Evolutionary conservation across 2,113 vertebrate genomes (phyloP).

Genomic region (Eulemur macaco): DNA sequence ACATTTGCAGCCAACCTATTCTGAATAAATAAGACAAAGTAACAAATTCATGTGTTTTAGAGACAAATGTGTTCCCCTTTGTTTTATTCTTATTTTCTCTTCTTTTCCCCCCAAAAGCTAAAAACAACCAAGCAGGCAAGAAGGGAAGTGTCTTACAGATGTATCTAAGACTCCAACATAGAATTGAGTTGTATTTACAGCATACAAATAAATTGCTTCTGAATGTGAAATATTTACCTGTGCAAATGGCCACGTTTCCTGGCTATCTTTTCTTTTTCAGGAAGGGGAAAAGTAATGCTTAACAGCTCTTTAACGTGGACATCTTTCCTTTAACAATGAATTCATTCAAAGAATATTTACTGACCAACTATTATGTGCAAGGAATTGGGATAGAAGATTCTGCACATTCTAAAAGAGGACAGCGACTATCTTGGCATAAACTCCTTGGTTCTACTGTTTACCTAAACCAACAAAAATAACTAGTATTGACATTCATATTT

Average conservation of each 20-base stretch:
- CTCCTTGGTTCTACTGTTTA: not conserved
- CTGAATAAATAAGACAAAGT: conserved; percentile 5
- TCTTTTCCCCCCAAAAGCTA: not conserved
- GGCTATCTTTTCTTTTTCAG: not conserved
- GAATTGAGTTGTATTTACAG: not conserved
- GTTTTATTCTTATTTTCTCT: not conserved
- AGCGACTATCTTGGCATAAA: not conserved
- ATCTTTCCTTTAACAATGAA: not conserved
- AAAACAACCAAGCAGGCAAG: not conserved
- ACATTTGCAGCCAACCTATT: not conserved
- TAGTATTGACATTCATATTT: not conserved
- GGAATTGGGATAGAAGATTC: not conserved
- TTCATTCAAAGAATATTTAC: not conserved
- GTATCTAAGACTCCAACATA: not conserved
- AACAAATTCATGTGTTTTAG: not conserved
- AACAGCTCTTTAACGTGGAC: not conserved
- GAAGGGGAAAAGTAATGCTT: not conserved
- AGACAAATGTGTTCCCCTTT: not conserved
- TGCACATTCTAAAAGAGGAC: not conserved
- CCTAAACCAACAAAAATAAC: not conserved
- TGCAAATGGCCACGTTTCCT: not conserved
- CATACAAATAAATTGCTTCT: not conserved
- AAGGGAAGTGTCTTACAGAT: not conserved
- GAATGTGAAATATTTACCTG: not conserved
- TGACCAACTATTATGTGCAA: too few relatives aligned